Evolutionary conservation across 2,113 vertebrate genomes (phyloP), one percentile per base, ranked within the genome.

Genomic region (Pachycephala philippinensis): DNA sequence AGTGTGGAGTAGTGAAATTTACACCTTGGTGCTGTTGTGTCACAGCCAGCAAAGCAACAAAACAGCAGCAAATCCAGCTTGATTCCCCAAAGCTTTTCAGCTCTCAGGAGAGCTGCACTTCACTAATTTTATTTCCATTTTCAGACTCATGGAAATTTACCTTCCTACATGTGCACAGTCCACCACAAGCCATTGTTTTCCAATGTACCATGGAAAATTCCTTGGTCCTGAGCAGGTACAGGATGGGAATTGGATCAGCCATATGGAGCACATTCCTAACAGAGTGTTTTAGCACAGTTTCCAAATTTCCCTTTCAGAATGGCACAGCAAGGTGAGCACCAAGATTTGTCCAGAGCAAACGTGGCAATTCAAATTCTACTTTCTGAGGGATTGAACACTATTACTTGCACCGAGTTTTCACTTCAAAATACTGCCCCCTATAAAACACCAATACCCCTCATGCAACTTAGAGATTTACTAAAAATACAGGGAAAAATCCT

Each of bases 21-120:
- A 16, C 22, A 49, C 40, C 57, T 40, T 0, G 0, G 39, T n/a
- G 70, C 47, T 63, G 21, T 1, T 35, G 39, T 3, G 7, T 22
- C 52, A 11, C 9, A 39, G 23, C 30, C 22, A 35, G 53, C 49
- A 74, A 69, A 92, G 42, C 31, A 65, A 57, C 16, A 44, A 21
- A 33, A 16, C 8, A 59, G 35, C 65, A 82, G n/a, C 59, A 89
- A 50, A 63, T 20, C 24, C 0, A 0, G 13, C 17, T 11, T 22
- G 47, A 54, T 24, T 37, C 20, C 64, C 28, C 53, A 56, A 26
- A 93, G 47, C 42, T 42, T 35, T 70, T 44, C 26, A 61, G 9
- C 64, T 42, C 28, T 17, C 28, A 17, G 0, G 44, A 31, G 47
- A 85, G n/a, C 40, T 82, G 65, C 15, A 23, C 33, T 54, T 56